Conservation (phyloP, 2,888 invertebrate species). For the Agrypnus murinus region DNA sequence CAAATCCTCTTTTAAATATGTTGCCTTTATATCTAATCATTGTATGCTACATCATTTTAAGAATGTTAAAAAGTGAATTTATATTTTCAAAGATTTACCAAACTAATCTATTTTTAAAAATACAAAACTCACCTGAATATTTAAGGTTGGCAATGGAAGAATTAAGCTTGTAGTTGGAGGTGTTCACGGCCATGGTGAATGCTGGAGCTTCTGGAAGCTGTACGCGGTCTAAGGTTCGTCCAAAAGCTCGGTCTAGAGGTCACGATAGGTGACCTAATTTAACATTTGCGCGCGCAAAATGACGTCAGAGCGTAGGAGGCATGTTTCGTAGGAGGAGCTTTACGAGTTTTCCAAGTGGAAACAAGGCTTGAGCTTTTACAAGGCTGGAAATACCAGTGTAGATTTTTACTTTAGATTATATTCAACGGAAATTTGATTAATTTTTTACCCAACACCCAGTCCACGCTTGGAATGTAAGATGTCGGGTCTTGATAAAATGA, state of each 20-base stretch:
- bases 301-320: slow-evolving; percentile 65
- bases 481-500: not conserved
- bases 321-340: slow-evolving; percentile 63
- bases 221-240: slow-evolving; percentile 63
- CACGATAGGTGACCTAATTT: slow-evolving; percentile 69
- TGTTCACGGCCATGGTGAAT: slow-evolving; percentile 66
- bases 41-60: too few relatives aligned
- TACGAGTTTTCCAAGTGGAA: slow-evolving; percentile 46
- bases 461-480: not conserved
- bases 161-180: slow-evolving; percentile 68
- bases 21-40: too few relatives aligned
- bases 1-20: too few relatives aligned
- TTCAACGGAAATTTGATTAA: slow-evolving; percentile 20
- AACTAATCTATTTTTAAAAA: too few relatives aligned
- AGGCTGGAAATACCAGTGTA: not conserved
- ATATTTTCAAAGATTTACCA: too few relatives aligned
- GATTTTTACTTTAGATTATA: slow-evolving; percentile 4
- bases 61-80: too few relatives aligned
- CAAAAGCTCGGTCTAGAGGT: slow-evolving; percentile 64
- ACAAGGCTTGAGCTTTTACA: slow-evolving; percentile 49
- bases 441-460: not conserved
- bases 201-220: slow-evolving; percentile 66
- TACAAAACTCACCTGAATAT: slow-evolving; percentile 66
- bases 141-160: slow-evolving; percentile 65
- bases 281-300: slow-evolving; percentile 65